Percentiles rank a stretch among this genome's conserved stretches.
Conservation (phyloP, 2,797 vertebrate genomes). For the Acanthurus lineatus region DNA sequence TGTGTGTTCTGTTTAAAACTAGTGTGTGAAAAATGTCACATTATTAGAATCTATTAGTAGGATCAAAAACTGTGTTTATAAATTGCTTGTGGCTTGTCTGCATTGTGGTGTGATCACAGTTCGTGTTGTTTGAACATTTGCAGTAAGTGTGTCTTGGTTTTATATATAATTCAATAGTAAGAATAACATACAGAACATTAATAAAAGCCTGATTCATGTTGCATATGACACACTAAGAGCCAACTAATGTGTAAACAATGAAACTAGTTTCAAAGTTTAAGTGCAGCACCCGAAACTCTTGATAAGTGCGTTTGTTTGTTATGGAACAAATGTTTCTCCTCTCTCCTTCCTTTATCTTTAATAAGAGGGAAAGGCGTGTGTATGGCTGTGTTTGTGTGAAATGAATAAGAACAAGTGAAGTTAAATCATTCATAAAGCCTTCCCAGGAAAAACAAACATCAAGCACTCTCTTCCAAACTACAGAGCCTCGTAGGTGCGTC, state of each 20-base stretch:
- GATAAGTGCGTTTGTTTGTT: conserved; percentile 6
- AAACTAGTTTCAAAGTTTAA: not conserved
- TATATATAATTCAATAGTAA: conserved; percentile 12
- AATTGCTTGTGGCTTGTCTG: not conserved
- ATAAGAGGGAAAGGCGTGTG: not conserved
- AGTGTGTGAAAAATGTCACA: conserved; percentile 15
- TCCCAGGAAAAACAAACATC: conserved; percentile 8
- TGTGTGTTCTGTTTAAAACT: not conserved
- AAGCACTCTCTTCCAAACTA: not conserved
- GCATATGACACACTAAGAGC: not conserved
- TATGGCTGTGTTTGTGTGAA: not conserved
- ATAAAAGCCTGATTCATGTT: not conserved
- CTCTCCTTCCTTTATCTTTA: not conserved
- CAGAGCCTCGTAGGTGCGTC: not conserved
- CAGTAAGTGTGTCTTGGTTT: not conserved
- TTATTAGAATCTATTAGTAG: conserved; percentile 16
- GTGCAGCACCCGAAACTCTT: not conserved
- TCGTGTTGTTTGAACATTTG: conserved; percentile 17
- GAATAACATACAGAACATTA: not conserved
- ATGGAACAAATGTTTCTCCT: not conserved
- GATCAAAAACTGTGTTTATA: conserved; percentile 44
- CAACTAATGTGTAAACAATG: not conserved
- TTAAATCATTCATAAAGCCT: conserved; percentile 19
- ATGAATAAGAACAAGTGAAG: not conserved
- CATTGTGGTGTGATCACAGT: conserved; percentile 32